A percentile compares a stretch with the other conserved stretches of the same genome.
phyloP scores from a whole-genome alignment of 2,113 vertebrate genomes.

The Pristiophorus japonicus region DNA sequence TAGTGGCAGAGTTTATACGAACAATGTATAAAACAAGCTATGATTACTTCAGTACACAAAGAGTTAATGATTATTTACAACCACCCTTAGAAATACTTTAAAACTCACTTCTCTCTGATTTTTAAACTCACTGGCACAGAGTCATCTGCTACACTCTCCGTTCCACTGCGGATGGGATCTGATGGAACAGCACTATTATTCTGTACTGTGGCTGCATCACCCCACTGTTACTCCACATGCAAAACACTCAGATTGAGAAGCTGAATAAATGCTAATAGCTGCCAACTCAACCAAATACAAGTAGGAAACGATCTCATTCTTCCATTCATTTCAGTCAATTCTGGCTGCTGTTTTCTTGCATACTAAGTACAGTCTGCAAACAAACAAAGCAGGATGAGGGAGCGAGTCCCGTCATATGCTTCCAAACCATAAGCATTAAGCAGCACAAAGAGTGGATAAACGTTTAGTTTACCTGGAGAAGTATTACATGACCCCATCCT shows the following conservation, averaged over 20 bases:
- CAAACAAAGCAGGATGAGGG: slow-evolving; percentile 53
- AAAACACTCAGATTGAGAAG: slow-evolving; percentile 64
- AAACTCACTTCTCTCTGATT: neutral
- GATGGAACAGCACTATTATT: slow-evolving; percentile 58
- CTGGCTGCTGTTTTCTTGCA: slow-evolving; percentile 62
- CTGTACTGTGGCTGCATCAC: slow-evolving; percentile 54
- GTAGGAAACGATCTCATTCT: slow-evolving; percentile 70
- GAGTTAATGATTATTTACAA: neutral
- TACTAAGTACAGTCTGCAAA: slow-evolving; percentile 57
- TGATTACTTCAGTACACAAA: neutral
- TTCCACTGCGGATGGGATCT: slow-evolving; percentile 52
- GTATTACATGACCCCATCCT: neutral
- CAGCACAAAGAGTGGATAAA: slow-evolving; percentile 46
- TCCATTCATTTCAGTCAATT: slow-evolving; percentile 59
- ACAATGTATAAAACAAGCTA: neutral
- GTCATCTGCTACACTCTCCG: slow-evolving; percentile 47
- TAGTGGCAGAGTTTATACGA: neutral
- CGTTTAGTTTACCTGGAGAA: slow-evolving; percentile 40
- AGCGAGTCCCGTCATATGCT: slow-evolving; percentile 45
- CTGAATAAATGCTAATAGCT: slow-evolving; percentile 62
- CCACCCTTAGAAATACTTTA: neutral
- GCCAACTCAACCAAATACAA: slow-evolving; percentile 69
- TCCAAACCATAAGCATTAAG: slow-evolving; percentile 50
- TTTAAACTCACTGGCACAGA: slow-evolving; percentile 42
- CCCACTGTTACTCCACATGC: slow-evolving; percentile 64